Conservation (phyloP, 2,113 vertebrate genomes). For the Dicaeum eximium region DNA sequence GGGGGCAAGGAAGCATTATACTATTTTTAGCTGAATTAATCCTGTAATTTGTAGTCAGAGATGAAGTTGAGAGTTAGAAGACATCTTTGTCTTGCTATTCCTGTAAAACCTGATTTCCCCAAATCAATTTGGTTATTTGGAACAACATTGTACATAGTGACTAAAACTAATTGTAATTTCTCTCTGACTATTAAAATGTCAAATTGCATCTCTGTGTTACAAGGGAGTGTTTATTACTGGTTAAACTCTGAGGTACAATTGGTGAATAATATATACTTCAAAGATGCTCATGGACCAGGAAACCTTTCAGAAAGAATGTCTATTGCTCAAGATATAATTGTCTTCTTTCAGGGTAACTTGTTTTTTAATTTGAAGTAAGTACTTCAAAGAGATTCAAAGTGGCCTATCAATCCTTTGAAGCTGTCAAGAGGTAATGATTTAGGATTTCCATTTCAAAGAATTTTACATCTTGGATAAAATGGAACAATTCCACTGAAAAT, state of each 20-base stretch:
- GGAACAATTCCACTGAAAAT: slow-evolving; percentile 54
- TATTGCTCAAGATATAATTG: slow-evolving; percentile 48
- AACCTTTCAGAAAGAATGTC: not conserved
- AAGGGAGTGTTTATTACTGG: not conserved
- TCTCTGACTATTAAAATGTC: not conserved
- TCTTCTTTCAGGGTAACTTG: slow-evolving; percentile 36
- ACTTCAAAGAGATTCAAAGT: slow-evolving; percentile 64
- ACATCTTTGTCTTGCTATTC: not conserved
- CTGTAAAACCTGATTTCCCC: not conserved
- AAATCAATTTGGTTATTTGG: not conserved
- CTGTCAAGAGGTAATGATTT: slow-evolving; percentile 56
- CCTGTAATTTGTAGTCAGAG: not conserved
- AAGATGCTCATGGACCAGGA: not conserved
- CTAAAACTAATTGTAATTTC: not conserved
- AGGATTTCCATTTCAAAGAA: slow-evolving; percentile 69
- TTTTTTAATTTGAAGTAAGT: slow-evolving; percentile 53
- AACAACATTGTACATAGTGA: not conserved
- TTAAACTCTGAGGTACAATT: not conserved
- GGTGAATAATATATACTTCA: not conserved
- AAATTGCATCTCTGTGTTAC: not conserved
- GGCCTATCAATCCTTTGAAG: slow-evolving; percentile 57
- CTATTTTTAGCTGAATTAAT: not conserved
- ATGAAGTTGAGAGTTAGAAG: not conserved
- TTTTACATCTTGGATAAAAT: slow-evolving; percentile 46
- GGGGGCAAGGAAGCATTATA: accelerated